Evolutionary conservation across 2,797 vertebrate species (phyloP).

Genomic region (Apodemus agrarius): DNA sequence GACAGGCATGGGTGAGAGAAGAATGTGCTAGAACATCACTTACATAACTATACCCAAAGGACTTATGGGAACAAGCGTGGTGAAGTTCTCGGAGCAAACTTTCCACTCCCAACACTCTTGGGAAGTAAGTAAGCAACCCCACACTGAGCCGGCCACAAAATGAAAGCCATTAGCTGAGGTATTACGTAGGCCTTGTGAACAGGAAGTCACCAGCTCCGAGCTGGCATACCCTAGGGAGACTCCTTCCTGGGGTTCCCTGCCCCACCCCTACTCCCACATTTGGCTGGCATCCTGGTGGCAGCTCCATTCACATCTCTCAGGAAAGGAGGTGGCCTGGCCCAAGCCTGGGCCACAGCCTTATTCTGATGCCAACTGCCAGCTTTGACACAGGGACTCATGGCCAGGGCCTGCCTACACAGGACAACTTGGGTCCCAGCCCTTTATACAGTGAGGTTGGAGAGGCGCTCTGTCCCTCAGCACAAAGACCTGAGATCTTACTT

Average conservation of each 20-base stretch:
- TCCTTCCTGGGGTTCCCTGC: background rate
- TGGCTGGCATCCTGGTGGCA: background rate
- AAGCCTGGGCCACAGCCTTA: background rate
- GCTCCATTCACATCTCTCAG: background rate
- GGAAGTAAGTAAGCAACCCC: background rate
- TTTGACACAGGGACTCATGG: background rate
- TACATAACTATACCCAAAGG: conserved; percentile 45
- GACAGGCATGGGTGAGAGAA: background rate
- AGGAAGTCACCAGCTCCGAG: background rate
- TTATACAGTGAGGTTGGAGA: background rate
- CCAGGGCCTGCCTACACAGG: background rate
- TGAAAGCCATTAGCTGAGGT: background rate
- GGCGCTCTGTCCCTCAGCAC: conserved; percentile 15
- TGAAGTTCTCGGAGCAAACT: background rate
- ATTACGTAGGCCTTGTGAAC: background rate
- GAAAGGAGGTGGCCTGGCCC: background rate
- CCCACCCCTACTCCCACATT: background rate
- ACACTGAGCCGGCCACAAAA: background rate
- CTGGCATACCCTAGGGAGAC: background rate
- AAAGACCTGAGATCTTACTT: background rate
- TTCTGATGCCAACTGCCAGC: background rate
- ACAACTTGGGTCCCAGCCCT: background rate
- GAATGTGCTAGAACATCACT: background rate
- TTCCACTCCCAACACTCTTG: background rate
- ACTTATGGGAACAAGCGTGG: background rate